Conservation (phyloP, 2,113 vertebrate genomes). For the Anser brachyrhynchus region DNA sequence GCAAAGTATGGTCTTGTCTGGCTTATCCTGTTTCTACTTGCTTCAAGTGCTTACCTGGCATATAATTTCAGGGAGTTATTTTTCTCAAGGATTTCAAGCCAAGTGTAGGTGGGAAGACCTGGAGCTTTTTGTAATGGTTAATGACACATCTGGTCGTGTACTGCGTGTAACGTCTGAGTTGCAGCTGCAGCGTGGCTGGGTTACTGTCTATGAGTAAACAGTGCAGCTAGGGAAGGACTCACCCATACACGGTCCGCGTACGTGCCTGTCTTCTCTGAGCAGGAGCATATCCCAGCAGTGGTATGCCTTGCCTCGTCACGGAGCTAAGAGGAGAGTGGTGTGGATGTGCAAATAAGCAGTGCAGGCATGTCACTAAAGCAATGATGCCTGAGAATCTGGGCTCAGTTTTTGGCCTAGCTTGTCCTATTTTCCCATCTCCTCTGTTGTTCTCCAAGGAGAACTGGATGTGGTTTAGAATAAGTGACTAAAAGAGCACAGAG, state of each 20-base stretch:
- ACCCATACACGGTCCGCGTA: background rate
- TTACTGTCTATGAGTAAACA: background rate
- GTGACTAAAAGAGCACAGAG: background rate
- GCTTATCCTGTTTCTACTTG: slow-evolving; percentile 42
- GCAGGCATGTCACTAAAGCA: background rate
- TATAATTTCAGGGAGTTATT: background rate
- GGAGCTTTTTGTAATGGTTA: background rate
- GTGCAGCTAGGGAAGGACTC: background rate
- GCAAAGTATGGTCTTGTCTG: background rate
- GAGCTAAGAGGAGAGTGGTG: background rate
- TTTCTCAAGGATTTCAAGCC: slow-evolving; percentile 15
- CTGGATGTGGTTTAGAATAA: background rate
- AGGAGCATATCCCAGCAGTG: background rate
- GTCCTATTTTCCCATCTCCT: background rate
- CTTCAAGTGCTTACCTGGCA: slow-evolving; percentile 14
- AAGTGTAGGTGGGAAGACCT: slow-evolving; percentile 35
- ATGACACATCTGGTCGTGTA: slow-evolving; percentile 15
- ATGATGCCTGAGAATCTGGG: background rate
- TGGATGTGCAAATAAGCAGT: background rate
- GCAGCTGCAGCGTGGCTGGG: background rate
- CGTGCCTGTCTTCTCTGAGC: background rate
- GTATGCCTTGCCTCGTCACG: background rate
- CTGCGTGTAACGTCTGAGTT: background rate
- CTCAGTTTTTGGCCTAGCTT: background rate
- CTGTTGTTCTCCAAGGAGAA: background rate